Evolutionary conservation across 2,113 vertebrate species (phyloP).

Genomic region (Onychostruthus taczanowskii): DNA sequence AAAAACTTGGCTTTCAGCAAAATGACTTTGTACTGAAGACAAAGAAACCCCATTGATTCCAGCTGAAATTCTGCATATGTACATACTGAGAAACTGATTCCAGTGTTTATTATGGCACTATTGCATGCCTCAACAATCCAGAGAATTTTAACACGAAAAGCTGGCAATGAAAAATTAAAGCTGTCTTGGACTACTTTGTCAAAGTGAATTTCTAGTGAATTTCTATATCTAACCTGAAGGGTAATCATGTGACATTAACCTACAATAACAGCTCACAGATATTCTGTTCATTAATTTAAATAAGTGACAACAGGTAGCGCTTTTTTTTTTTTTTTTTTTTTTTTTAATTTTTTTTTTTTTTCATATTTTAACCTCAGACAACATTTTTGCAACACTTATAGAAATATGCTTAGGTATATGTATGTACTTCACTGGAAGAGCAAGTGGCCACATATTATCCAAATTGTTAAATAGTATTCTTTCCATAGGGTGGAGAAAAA

Average conservation of each 20-base stretch:
- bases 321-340: neutral
- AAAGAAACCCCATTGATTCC: neutral
- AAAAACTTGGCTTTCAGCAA: neutral
- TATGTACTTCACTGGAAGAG: neutral
- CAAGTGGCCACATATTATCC: neutral
- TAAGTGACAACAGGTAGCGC: neutral
- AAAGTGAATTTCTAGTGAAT: neutral
- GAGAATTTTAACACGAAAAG: neutral
- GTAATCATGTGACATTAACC: neutral
- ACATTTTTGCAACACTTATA: neutral
- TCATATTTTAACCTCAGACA: neutral
- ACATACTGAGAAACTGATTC: neutral
- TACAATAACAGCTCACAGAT: neutral
- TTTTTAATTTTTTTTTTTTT: neutral
- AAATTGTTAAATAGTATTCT: neutral
- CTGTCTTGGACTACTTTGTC: neutral
- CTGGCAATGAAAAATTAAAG: neutral
- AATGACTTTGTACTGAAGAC: neutral
- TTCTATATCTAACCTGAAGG: neutral
- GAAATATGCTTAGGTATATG: neutral
- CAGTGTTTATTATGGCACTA: neutral
- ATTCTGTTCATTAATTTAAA: neutral
- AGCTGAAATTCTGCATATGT: neutral
- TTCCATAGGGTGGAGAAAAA: neutral
- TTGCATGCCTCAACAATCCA: neutral